Base-by-base conservation (phyloP, 2,888 invertebrate species). In the Steromphala cineraria region DNA sequence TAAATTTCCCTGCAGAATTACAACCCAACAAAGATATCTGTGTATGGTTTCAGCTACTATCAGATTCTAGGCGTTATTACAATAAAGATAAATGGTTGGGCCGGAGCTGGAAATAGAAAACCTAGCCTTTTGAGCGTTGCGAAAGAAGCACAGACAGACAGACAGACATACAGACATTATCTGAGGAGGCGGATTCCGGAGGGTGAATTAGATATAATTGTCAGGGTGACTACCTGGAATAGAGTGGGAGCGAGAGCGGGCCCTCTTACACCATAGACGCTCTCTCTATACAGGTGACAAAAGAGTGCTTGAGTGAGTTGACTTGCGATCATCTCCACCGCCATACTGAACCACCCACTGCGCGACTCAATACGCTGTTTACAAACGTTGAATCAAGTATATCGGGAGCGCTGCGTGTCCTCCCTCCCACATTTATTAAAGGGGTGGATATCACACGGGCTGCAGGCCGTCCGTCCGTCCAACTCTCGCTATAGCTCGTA, bases 1-100 rank as follows among this genome's bases (percentile, higher is more conserved):
- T 62, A 62, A 62, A 62, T 62, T 19, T 62, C 62, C 62, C 62
- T 62, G 21, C 62, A 62, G 62, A 62, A 24, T 62, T 71, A 36
- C 71, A 19, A 71, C 71, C 19, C 71, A 71, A 40, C 71, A 71
- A 71, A 71, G 71, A 71, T 71, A 71, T 71, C 71, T 31, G 31
- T 71, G 36, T 71, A 71, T 71, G 71, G 71, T 36, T 71, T 71
- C 19, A 71, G 19, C 28, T 36, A 36, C 31, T 71, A 71, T 71
- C 71, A 71, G 40, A 71, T 71, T 71, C 71, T 24, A 62, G 62
- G 62, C 28, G 24, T 62, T 62, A 62, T 62, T 24, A 62, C 62
- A 24, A 28, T 62, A 71, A 40, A 71, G 40, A 40, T 40, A 71
- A 40, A 71, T 71, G 40, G 71, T 71, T 24, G 8, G 40, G 31